Percentiles rank a stretch among this genome's conserved stretches.
phyloP scores from a whole-genome alignment of 1,140 invertebrate genomes.

The Lepidotrigona ventralis region DNA sequence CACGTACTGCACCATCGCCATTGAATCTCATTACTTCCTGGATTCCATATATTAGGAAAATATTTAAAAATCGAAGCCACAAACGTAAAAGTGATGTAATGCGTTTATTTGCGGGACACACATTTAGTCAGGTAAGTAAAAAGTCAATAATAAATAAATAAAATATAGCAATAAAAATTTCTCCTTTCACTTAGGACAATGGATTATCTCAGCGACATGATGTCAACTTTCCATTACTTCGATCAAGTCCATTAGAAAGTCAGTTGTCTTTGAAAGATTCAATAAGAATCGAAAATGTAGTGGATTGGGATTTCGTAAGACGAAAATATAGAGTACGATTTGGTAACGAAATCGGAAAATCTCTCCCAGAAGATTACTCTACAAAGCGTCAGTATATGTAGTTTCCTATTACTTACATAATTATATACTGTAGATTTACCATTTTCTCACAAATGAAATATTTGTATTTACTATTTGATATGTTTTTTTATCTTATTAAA shows the following conservation, averaged over 20 bases:
- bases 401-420: background rate
- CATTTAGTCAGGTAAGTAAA: slow-evolving; percentile 58
- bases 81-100: slow-evolving; percentile 66
- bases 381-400: slow-evolving; percentile 11
- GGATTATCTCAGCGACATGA: slow-evolving; percentile 62
- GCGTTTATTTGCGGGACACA: slow-evolving; percentile 61
- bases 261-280: slow-evolving; percentile 87
- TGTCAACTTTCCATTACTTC: slow-evolving; percentile 75
- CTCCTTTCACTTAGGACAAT: slow-evolving; percentile 58
- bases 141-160: background rate
- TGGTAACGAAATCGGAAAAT: slow-evolving; percentile 84
- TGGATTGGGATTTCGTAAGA: slow-evolving; percentile 93
- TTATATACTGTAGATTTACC: background rate
- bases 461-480: slow-evolving; percentile 38
- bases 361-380: slow-evolving; percentile 75
- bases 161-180: slow-evolving; percentile 1
- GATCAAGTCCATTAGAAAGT: slow-evolving; percentile 88
- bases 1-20: slow-evolving; percentile 96
- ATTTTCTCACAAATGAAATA: background rate
- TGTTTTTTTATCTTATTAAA: slow-evolving; percentile 1
- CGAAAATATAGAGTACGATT: slow-evolving; percentile 91
- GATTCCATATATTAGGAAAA: slow-evolving; percentile 89
- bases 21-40: slow-evolving; percentile 97
- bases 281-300: slow-evolving; percentile 90
- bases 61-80: slow-evolving; percentile 54